Base-by-base conservation (phyloP, 2,888 invertebrate genomes). In the Catocala sponsa region DNA sequence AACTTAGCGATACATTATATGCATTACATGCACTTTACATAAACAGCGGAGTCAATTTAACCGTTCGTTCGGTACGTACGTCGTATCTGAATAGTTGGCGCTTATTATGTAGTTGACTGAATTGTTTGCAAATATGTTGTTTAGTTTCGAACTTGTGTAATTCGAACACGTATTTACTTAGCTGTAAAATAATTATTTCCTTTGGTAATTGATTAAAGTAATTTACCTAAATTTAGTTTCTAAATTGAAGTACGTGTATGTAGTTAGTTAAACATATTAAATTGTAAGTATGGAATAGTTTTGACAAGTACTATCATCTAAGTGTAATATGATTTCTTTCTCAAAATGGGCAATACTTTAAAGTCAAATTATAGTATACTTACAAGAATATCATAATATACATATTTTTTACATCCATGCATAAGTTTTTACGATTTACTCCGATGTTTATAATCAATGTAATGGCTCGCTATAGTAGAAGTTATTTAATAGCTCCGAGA, bases 371-470 rank as follows among this genome's bases (percentile, higher is more conserved):
- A 25, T 25, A 25, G 25, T 25, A 25, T 25, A 25, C 25, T 25
- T 25, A 2, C 25, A 25, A 25, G 25, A 25, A 25, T 25, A 25
- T 25, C 25, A 25, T 25, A 15, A 15, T 15, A 1, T 25, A 25
- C 13, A 44, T 12, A 12, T 44, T 12, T 44, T 57, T 68, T 52
- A 10, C 51, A 51, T 60, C 53, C 42, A 55, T 55, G 50, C 53
- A n/a, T 44, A 60, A 60, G 53, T 47, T 65, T 10, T 57, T 55
- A 59, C 55, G 55, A 58, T 65, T 63, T 10, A 55, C 46, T 52
- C 25, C 53, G 53, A 55, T 55, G 55, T 61, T 70, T 61, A 66
- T 55, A 47, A 55, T 62, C 13, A 55, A 59, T 71, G 44, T 61
- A 63, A 74, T 70, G 25, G 56, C 42, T 66, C 54, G 44, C 42